Percentiles rank a stretch among this genome's conserved stretches.
These are phyloP conservation scores for Setipinna tenuifilis DNA, from an alignment of 2,797 vertebrate species.

Conservation along the genomic window DNA sequence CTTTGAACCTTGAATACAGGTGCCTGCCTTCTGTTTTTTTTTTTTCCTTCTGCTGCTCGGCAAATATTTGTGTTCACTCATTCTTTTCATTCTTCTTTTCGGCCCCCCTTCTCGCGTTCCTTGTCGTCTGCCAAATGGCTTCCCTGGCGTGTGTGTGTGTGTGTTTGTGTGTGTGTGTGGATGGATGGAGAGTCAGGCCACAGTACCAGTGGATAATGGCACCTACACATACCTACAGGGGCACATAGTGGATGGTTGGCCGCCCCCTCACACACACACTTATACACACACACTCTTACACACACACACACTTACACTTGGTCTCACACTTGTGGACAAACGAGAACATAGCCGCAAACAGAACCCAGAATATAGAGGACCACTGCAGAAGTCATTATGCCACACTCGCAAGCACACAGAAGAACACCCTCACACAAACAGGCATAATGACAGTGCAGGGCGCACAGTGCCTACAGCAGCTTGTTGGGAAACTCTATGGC, in stretches of 20 bases:
- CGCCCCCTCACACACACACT: no score
- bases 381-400: neutral
- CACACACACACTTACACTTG: neutral
- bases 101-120: neutral
- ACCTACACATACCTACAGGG: neutral
- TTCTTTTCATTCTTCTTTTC: constrained; percentile 8
- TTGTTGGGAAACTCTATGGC: neutral
- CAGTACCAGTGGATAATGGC: neutral
- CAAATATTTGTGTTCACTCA: constrained; percentile 42
- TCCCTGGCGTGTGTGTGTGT: neutral
- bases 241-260: no score
- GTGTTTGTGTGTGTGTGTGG: no score
- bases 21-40: constrained; percentile 29
- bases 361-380: neutral
- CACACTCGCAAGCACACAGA: no score
- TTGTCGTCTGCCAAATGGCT: neutral
- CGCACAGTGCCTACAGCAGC: neutral
- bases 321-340: neutral
- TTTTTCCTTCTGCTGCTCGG: constrained; percentile 23
- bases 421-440: neutral
- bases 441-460: neutral
- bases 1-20: constrained; percentile 79
- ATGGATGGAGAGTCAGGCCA: neutral
- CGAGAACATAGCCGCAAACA: neutral
- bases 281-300: neutral